These are phyloP conservation scores for Strigops habroptila DNA, from an alignment of 2,113 vertebrate genomes.

Conservation along the genomic window DNA sequence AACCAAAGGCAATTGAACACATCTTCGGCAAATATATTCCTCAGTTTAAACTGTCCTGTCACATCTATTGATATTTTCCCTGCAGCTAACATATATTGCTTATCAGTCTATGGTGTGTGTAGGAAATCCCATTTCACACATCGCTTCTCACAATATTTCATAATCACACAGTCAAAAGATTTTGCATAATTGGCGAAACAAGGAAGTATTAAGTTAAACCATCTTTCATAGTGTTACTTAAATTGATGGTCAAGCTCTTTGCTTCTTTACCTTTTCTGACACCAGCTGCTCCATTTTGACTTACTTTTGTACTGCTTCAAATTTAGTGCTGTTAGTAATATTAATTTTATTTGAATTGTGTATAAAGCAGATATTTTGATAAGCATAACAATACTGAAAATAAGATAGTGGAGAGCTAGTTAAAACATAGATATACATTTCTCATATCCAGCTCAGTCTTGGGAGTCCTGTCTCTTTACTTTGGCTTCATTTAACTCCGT, in stretches of 20 bases:
- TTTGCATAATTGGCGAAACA: neutral
- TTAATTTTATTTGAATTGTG: neutral
- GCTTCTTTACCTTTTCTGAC: neutral
- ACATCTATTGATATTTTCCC: neutral
- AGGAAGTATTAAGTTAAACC: neutral
- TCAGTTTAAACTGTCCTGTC: neutral
- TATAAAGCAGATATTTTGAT: neutral
- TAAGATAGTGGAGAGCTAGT: neutral
- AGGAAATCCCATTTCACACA: slow-evolving; percentile 12
- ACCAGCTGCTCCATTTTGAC: neutral
- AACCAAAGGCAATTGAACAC: neutral
- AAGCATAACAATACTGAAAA: neutral
- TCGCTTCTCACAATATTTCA: slow-evolving; percentile 9
- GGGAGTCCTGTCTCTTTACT: neutral
- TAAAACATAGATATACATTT: neutral
- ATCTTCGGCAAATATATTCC: neutral
- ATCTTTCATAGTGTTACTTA: neutral
- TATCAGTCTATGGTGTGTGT: neutral
- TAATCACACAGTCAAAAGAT: neutral
- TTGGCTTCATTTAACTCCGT: neutral
- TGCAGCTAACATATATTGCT: neutral
- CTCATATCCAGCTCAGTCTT: neutral
- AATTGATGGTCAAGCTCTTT: neutral
- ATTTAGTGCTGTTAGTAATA: neutral
- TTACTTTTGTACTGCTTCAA: neutral